phyloP scores from a whole-genome alignment of 2,888 invertebrate species.

The Tholera decimalis region DNA sequence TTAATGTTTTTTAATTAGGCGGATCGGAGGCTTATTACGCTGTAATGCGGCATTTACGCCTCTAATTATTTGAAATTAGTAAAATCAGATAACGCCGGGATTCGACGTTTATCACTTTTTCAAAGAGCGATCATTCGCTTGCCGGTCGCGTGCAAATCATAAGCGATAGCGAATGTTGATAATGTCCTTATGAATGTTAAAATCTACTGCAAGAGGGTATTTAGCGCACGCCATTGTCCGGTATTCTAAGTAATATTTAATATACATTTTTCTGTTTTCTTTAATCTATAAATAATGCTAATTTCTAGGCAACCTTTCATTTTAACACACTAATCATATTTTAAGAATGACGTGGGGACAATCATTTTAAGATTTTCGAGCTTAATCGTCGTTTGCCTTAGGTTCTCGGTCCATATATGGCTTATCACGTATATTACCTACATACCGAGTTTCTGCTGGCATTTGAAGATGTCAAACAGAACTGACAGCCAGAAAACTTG shows the following conservation, averaged over 20 bases:
- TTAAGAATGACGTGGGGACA: no score
- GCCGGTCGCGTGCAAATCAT: conserved; percentile 46
- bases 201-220: not conserved
- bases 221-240: not conserved
- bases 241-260: not conserved
- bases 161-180: conserved; percentile 36
- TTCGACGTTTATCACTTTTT: conserved; percentile 66
- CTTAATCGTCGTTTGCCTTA: no score
- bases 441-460: no score
- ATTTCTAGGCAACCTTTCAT: not conserved
- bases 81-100: conserved; percentile 66
- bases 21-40: conserved; percentile 41
- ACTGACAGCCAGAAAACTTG: no score
- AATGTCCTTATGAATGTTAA: conserved; percentile 20
- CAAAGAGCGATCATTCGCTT: conserved; percentile 62
- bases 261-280: not conserved
- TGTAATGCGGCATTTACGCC: conserved; percentile 41
- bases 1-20: conserved; percentile 53
- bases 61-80: conserved; percentile 65
- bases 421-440: no score
- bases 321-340: no score
- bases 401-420: no score
- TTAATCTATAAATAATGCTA: not conserved
- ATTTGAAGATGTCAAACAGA: no score
- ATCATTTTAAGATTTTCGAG: no score